Base-by-base conservation (phyloP, 1,140 invertebrate genomes). In the Hormaphis cornu region DNA sequence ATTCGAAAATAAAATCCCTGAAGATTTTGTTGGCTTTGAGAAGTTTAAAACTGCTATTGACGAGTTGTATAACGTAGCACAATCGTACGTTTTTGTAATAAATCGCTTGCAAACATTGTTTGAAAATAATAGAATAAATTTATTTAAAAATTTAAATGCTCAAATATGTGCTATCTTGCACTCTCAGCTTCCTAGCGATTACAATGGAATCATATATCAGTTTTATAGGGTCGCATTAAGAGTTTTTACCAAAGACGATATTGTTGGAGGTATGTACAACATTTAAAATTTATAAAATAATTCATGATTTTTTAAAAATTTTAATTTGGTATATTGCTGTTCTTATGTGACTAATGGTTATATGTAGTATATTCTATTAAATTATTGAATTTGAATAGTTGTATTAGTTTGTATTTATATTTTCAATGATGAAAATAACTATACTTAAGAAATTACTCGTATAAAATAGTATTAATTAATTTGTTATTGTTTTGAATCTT, bases 191-290 rank as follows among this genome's bases (percentile, higher is more conserved):
- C 87, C 88, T 40, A 75, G 86, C 12, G 79, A 85, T 73, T 86
- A 87, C 73, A 84, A 87, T 74, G 76, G 81, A 8, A 83, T 88
- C 40, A 84, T 88, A n/a, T 82, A 85, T 72, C 82, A 85, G 40
- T 91, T 91, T 77, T 90, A 90, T 76, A 85, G 85, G 79, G 80
- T 86, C 33, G 86, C 88, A 2, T 88, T 91, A 63, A 87, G 86
- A 76, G 84, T 89, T 16, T 88, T 89, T 73, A 83, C 83, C 42
- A 82, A 82, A 73, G 78, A 78, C 18, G 80, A 83, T 71, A 74
- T 73, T 52, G 70, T 72, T 74, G 9, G 72, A 75, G 5, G 75
- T 76, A 73, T 78, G 28, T 72, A 54, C 70, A 37, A 53, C 37
- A 42, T 59, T 53, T 48, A 63, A 69, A n/a, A n/a, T n/a, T n/a